A percentile compares a stretch with the other conserved stretches of the same genome.
phyloP scores from a whole-genome alignment of 2,113 vertebrate genomes.

The Lamprotornis superbus region DNA sequence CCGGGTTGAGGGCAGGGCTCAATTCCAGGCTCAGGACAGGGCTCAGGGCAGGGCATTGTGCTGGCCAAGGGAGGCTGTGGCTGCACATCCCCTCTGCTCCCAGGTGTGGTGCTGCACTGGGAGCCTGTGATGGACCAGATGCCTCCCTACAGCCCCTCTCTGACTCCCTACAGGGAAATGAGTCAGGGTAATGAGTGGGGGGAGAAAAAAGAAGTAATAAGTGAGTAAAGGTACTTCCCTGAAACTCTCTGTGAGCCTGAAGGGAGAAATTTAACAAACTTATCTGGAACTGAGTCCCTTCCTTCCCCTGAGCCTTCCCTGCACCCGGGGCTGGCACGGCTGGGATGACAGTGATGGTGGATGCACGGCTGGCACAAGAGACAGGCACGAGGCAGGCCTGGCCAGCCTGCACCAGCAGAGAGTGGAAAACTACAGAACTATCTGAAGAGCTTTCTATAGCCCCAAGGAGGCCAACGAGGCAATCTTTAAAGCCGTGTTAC shows the following conservation, averaged over 20 bases:
- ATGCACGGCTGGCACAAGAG: rapidly evolving
- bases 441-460: slow-evolving; percentile 25
- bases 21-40: neutral
- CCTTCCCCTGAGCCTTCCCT: neutral
- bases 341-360: neutral
- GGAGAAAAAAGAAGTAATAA: neutral
- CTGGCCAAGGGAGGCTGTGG: neutral
- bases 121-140: neutral
- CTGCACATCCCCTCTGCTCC: neutral
- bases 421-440: slow-evolving; percentile 60
- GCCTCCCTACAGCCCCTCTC: neutral
- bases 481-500: slow-evolving; percentile 57
- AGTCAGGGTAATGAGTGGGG: neutral
- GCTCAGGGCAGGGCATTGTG: rapidly evolving
- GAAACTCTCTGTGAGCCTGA: neutral
- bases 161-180: neutral
- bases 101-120: neutral
- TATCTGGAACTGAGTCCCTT: neutral
- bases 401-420: neutral
- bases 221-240: neutral
- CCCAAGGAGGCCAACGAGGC: slow-evolving; percentile 34
- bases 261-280: neutral
- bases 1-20: no score
- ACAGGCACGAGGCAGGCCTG: neutral
- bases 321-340: neutral